phyloP scores from a whole-genome alignment of 30 jellyfish, hydroid and myxozoan genomes.

The Pseudorhiza aurosa region DNA sequence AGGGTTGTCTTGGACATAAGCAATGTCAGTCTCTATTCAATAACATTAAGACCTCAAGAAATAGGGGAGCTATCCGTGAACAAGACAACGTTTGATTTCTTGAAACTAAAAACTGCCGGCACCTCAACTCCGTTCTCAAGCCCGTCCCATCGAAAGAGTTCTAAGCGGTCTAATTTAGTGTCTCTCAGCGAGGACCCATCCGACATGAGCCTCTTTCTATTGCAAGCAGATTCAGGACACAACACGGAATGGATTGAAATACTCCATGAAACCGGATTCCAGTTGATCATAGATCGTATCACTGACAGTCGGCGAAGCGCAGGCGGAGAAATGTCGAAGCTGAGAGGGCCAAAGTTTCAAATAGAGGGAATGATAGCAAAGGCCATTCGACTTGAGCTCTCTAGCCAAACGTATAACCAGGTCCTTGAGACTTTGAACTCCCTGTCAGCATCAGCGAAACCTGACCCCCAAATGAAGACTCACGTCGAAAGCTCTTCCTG shows the following conservation, averaged over 20 bases:
- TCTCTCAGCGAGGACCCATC: constrained; percentile 22
- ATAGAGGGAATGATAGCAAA: constrained; percentile 61
- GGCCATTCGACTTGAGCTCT: constrained; percentile 60
- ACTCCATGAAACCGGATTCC: constrained; percentile 67
- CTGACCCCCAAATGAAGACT: not conserved
- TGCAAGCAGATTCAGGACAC: not conserved
- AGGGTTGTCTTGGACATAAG: constrained; percentile 65
- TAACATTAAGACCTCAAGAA: constrained; percentile 28
- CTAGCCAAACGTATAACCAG: constrained; percentile 78
- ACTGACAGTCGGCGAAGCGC: constrained; percentile 1
- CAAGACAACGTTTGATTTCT: constrained; percentile 40
- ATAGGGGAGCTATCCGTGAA: constrained; percentile 11
- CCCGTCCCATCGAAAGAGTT: constrained; percentile 20
- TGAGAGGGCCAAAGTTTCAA: constrained; percentile 44
- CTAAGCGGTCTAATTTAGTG: not conserved
- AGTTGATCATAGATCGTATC: constrained; percentile 56
- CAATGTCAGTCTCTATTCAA: constrained; percentile 70
- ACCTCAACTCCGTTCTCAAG: constrained; percentile 28
- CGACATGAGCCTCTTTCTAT: not conserved
- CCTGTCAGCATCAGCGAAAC: constrained; percentile 25
- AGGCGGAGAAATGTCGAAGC: not conserved
- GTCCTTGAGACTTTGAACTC: constrained; percentile 70
- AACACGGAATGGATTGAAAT: constrained; percentile 46
- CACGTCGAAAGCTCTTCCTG: not conserved
- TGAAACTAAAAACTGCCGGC: constrained; percentile 32